Evolutionary conservation across 2,888 invertebrate genomes (phyloP), one percentile per base, ranked within the genome.

Genomic region (Allolobophora icterica): DNA sequence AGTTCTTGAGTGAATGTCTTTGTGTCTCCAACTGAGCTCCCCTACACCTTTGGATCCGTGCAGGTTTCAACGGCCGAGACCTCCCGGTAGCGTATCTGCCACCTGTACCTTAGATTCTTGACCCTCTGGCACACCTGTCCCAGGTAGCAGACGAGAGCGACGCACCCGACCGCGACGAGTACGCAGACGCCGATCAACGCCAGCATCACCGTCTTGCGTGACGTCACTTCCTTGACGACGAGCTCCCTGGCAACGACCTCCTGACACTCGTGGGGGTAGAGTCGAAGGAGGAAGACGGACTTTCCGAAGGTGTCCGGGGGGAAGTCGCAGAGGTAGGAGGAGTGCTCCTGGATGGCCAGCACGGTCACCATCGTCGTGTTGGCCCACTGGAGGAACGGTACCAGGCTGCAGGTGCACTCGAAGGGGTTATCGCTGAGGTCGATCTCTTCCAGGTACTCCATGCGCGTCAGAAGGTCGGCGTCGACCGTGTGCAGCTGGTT

Each of bases 21-120:
- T 71, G n/a, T 11, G 13, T 71, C 11, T 42, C 42, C 42, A 42
- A 42, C 42, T 42, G 83, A 11, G 1, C 83, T 3, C 15, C 34
- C 6, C 84, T 38, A 87, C 87, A 38, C 87, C 87, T 87, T 87
- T 38, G 87, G 87, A 24, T 35, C 87, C 35, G 87, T 35, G 87
- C 34, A 87, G 0, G 92, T 92, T 84, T 93, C 93, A 83, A 92
- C 91, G 21, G 92, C 93, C 30, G 93, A 93, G 89, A 93, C 93
- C 90, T 93, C 93, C 84, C 93, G 52, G 91, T 93, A 93, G 35
- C 93, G 91, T 34, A 93, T 90, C 90, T 93, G 93, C 93, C 93
- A 93, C 34, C 92, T 87, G 90, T 93, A 93, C 45, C 92, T 92
- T 42, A 93, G 91, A 33, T 90, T 92, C 90, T 92, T 93, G 35